Evolutionary conservation across 2,888 invertebrate species (phyloP), one percentile per base, ranked within the genome.

Genomic region (Cyaniris semiargus): DNA sequence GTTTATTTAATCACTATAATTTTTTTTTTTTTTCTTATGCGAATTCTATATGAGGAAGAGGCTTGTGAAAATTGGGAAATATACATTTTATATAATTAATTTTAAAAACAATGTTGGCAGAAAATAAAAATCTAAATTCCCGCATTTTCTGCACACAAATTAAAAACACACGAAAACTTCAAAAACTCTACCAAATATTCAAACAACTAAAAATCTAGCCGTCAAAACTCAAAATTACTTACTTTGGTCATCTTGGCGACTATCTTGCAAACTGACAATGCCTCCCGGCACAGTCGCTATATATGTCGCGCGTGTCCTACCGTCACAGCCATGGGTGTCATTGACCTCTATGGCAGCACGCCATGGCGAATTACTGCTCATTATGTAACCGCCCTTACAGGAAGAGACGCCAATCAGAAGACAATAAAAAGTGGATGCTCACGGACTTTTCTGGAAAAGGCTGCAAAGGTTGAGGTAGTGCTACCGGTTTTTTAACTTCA

Each of bases 301-400:
- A 92, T 92, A 92, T 87, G 81, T 78, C 70, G 72, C 76, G 31
- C 23, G 85, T 83, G 91, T 91, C 91, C 90, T 90, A 89, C 60
- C 23, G 60, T 23, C 66, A 89, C 82, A 34, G 78, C 83, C 85
- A 90, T 87, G 93, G 88, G 80, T 90, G 89, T 84, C 87, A 88
- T 85, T 88, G 90, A 89, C 88, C 89, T 86, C 83, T 79, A 82
- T 80, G 82, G 80, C 81, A 77, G 71, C 78, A 80, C 71, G 79
- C 79, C 76, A 81, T 79, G 79, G 78, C 66, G 75, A 77, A 78
- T 78, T 44, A 53, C 48, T 31, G 1, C 31, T 27, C 70, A 44
- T 70, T 76, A 71, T 34, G 71, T 74, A 74, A 74, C 72, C 71
- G 44, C 66, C 66, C 66, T 66, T 66, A 66, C 66, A 66, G 66